Conservation (phyloP, 2,797 vertebrate species). For the Lateolabrax maculatus region DNA sequence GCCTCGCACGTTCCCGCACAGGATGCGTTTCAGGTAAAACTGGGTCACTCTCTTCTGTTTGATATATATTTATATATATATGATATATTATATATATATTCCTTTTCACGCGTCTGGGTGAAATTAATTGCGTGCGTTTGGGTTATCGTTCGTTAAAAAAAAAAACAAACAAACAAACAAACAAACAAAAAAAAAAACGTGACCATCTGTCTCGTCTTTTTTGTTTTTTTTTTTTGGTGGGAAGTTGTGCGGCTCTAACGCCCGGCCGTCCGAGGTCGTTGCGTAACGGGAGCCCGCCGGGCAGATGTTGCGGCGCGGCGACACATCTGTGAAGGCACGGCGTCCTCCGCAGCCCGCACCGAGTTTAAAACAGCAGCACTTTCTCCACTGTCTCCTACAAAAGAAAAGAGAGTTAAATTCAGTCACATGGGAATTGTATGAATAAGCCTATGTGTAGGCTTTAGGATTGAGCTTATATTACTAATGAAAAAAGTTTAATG, state of each 20-base stretch:
- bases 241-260: constrained; percentile 69
- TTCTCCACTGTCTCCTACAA: background rate
- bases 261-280: constrained; percentile 57
- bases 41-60: constrained; percentile 6
- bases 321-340: constrained; percentile 41
- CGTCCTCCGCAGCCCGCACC: no score
- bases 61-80: no score
- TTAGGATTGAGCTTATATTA: no score
- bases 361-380: constrained; percentile 23
- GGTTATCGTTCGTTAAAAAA: no score
- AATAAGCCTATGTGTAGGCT: background rate
- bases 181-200: no score
- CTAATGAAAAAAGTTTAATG: background rate
- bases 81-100: no score
- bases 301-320: constrained; percentile 65
- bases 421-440: background rate
- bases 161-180: no score
- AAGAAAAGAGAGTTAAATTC: background rate
- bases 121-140: accelerated
- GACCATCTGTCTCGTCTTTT: no score
- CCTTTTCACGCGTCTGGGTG: background rate
- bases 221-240: no score
- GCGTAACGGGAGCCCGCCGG: constrained; percentile 72
- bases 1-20: constrained; percentile 17
- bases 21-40: constrained; percentile 73